phyloP scores from a whole-genome alignment of 2,797 vertebrate genomes.

The Parambassis ranga region DNA sequence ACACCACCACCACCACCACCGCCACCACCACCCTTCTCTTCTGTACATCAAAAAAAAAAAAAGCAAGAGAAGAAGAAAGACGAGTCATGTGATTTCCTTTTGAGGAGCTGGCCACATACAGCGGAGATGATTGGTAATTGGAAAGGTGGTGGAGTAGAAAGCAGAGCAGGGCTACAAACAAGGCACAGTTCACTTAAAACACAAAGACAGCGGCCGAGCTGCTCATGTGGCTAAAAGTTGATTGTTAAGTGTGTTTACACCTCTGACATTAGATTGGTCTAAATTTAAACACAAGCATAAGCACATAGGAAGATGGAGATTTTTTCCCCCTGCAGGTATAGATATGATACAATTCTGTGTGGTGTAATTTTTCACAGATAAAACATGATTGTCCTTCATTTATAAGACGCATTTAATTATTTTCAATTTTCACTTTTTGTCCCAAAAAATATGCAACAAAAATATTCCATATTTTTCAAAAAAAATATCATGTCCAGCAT shows the following conservation, averaged over 20 bases:
- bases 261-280: neutral
- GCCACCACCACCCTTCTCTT: conserved; percentile 63
- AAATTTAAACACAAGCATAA: no score
- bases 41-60: conserved; percentile 67
- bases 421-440: no score
- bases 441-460: no score
- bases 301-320: no score
- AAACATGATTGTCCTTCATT: no score
- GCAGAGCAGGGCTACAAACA: conserved; percentile 24
- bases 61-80: conserved; percentile 79
- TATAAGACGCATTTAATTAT: no score
- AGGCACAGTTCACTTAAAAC: conserved; percentile 25
- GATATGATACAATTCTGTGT: no score
- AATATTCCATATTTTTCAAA: no score
- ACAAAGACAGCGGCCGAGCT: conserved; percentile 11
- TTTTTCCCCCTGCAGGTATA: no score
- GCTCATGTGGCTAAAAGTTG: neutral
- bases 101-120: conserved; percentile 77
- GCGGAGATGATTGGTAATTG: conserved; percentile 71
- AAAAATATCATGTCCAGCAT: no score
- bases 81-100: conserved; percentile 87
- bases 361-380: no score
- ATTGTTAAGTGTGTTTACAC: neutral
- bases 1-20: conserved; percentile 38
- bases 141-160: conserved; percentile 63